These are phyloP conservation scores for Euura saliciscinereae DNA, from an alignment of 1,140 invertebrate genomes.

Conservation along the genomic window DNA sequence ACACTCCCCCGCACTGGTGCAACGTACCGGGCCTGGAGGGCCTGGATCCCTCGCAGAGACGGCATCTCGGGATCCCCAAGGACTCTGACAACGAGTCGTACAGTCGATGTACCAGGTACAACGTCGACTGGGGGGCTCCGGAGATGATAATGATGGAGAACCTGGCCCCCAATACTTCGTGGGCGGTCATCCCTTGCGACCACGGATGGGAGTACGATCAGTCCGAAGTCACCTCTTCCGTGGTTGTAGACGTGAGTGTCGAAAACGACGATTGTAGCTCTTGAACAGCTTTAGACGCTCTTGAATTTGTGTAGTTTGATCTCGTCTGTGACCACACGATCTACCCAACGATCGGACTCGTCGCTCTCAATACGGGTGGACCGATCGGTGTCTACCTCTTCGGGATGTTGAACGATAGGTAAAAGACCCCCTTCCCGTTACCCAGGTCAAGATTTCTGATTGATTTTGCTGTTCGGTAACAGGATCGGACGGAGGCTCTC, in stretches of 20 bases:
- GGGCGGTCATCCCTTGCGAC: constrained; percentile 70
- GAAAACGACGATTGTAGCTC: not conserved
- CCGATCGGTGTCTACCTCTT: constrained; percentile 87
- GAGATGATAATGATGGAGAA: constrained; percentile 44
- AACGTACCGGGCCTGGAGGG: constrained; percentile 68
- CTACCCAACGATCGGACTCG: constrained; percentile 83
- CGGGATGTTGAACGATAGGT: constrained; percentile 82
- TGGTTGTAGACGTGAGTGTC: constrained; percentile 79
- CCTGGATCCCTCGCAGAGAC: constrained; percentile 62
- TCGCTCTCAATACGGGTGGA: constrained; percentile 82
- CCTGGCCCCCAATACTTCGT: constrained; percentile 60
- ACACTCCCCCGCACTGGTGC: constrained; percentile 83
- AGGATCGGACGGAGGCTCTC: constrained; percentile 80
- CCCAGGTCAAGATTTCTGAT: not conserved
- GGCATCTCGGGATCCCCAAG: constrained; percentile 70
- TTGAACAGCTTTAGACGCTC: constrained; percentile 6
- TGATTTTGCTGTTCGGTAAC: not conserved
- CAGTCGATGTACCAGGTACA: constrained; percentile 70
- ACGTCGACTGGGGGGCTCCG: constrained; percentile 73
- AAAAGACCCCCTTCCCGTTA: constrained; percentile 24
- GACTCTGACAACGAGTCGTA: constrained; percentile 54
- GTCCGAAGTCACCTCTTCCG: constrained; percentile 71
- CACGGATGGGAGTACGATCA: constrained; percentile 84
- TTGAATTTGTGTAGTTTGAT: constrained; percentile 72
- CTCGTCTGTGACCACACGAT: constrained; percentile 84